These are phyloP conservation scores for Drosophila micromelanica DNA, from an alignment of 1,140 invertebrate genomes.

Conservation along the genomic window DNA sequence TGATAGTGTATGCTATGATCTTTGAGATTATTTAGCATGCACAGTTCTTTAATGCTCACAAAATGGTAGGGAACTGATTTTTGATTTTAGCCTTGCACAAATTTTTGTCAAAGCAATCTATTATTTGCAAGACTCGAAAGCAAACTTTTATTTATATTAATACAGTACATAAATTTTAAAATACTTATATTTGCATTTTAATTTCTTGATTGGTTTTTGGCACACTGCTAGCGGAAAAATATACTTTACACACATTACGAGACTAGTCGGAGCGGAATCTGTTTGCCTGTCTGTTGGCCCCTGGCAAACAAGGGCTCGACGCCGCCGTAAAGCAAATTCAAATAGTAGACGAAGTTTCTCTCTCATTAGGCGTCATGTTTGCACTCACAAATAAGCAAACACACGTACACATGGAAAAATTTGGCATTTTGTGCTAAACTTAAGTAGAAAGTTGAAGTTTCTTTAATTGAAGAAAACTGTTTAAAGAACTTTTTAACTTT, in stretches of 20 bases:
- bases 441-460: too few species aligned
- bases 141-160: too few species aligned
- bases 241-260: slow-evolving; percentile 32
- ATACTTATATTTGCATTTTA: slow-evolving; percentile 20
- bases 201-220: slow-evolving; percentile 10
- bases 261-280: slow-evolving; percentile 15
- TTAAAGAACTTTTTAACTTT: too few species aligned
- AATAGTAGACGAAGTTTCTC: slow-evolving; percentile 79
- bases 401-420: neutral
- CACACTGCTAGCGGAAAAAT: slow-evolving; percentile 10
- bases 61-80: neutral
- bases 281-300: slow-evolving; percentile 14
- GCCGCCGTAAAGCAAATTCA: slow-evolving; percentile 59
- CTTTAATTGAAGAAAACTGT: too few species aligned
- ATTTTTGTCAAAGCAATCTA: neutral
- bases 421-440: too few species aligned
- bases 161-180: neutral
- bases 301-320: slow-evolving; percentile 45
- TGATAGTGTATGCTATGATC: neutral
- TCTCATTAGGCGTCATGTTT: slow-evolving; percentile 77
- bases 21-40: slow-evolving; percentile 26
- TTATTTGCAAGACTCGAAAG: slow-evolving; percentile 32
- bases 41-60: neutral
- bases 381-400: slow-evolving; percentile 41
- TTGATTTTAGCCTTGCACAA: neutral